Percentiles rank a stretch among this genome's conserved stretches.
Evolutionary conservation across 2,113 vertebrate genomes (phyloP).

Genomic region (Chunga burmeisteri): DNA sequence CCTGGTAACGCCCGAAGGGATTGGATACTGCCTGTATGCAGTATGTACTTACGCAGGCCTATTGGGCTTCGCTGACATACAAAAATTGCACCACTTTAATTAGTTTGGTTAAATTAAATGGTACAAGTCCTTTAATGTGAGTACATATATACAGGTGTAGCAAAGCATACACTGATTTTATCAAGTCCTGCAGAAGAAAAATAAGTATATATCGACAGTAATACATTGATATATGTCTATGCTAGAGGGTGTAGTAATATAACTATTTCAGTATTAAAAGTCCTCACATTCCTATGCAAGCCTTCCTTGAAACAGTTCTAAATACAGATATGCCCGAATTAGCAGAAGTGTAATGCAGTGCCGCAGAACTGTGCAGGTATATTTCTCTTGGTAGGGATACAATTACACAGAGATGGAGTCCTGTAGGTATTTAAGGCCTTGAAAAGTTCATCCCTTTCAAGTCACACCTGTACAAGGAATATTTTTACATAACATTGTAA

Average conservation of each 20-base stretch:
- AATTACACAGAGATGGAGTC: neutral
- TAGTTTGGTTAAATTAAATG: neutral
- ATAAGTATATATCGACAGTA: neutral
- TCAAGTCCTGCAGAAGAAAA: neutral
- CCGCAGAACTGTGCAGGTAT: neutral
- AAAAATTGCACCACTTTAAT: neutral
- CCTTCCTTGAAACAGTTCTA: neutral
- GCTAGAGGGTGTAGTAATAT: neutral
- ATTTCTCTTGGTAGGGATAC: neutral
- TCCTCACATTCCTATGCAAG: neutral
- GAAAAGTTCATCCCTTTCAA: neutral
- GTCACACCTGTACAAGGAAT: neutral
- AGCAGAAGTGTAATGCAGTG: neutral
- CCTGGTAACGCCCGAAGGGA: neutral
- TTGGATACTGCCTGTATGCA: neutral
- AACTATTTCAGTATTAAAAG: neutral
- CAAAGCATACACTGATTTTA: neutral
- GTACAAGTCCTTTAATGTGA: neutral
- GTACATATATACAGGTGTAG: neutral
- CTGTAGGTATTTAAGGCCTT: neutral
- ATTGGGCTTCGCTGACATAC: neutral
- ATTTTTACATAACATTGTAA: neutral
- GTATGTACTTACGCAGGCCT: neutral
- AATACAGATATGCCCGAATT: neutral
- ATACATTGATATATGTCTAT: rapidly evolving